Evolutionary conservation across 2,113 vertebrate genomes (phyloP).

Genomic region (Indri indri): DNA sequence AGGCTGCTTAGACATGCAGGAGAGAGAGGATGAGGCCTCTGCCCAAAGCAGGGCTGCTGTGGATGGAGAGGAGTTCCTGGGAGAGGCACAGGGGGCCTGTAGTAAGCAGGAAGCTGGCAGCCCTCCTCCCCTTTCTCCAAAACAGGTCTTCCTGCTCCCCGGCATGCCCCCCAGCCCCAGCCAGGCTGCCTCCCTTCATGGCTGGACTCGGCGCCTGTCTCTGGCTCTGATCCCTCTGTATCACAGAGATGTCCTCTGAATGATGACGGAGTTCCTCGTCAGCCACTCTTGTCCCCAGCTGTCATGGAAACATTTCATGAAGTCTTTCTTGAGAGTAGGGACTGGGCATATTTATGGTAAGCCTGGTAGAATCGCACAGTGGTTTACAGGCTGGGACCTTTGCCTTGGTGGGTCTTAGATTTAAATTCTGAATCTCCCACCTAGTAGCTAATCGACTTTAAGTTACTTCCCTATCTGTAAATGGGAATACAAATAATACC

Average conservation of each 20-base stretch:
- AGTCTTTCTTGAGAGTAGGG: background rate
- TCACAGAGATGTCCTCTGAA: background rate
- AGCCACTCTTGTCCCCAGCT: background rate
- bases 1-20: background rate
- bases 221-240: background rate
- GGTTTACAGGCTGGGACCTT: background rate
- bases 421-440: background rate
- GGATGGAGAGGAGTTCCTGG: background rate
- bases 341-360: background rate
- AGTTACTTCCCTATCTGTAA: background rate
- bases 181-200: background rate
- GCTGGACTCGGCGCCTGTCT: background rate
- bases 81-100: background rate
- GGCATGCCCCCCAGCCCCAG: background rate
- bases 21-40: background rate
- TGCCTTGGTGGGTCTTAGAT: background rate
- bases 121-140: background rate
- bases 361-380: background rate
- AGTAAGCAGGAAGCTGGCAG: background rate
- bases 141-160: background rate
- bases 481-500: background rate
- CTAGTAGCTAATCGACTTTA: background rate
- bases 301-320: background rate
- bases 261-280: background rate
- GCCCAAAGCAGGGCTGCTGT: background rate